phyloP scores from a whole-genome alignment of 2,888 invertebrate species.

The Siphonodentalium dalli region DNA sequence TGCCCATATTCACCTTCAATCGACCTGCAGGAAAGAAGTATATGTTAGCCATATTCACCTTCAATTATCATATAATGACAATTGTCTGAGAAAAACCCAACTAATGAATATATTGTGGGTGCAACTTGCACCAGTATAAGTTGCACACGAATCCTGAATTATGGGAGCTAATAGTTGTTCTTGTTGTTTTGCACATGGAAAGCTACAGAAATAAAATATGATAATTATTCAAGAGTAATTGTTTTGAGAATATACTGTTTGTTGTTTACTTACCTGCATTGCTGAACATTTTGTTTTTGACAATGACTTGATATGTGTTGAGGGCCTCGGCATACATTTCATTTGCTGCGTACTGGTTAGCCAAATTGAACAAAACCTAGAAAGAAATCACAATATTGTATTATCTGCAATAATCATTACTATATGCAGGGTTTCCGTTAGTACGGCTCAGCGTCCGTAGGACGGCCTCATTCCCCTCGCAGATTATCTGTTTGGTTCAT shows the following conservation, averaged over 20 bases:
- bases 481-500: too few relatives aligned
- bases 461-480: too few relatives aligned
- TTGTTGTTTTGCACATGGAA: too few relatives aligned
- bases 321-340: conserved; percentile 96
- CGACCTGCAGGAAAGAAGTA: conserved; percentile 69
- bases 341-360: conserved; percentile 91
- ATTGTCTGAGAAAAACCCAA: too few relatives aligned
- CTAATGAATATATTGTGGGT: too few relatives aligned
- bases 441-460: too few relatives aligned
- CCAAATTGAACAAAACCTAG: conserved; percentile 93
- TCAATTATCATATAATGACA: not conserved
- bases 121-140: not conserved
- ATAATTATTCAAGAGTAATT: too few relatives aligned
- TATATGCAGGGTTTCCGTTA: too few relatives aligned
- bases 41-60: not conserved
- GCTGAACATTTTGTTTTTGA: conserved; percentile 87
- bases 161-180: too few relatives aligned
- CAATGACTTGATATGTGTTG: conserved; percentile 93
- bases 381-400: conserved; percentile 20
- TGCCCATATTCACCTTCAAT: conserved; percentile 96
- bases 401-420: too few relatives aligned
- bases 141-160: not conserved
- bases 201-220: too few relatives aligned
- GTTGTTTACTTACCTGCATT: conserved; percentile 80
- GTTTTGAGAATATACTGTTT: too few relatives aligned